Evolutionary conservation across 2,888 invertebrate species (phyloP).

Genomic region (Tenthredo scrophulariae): DNA sequence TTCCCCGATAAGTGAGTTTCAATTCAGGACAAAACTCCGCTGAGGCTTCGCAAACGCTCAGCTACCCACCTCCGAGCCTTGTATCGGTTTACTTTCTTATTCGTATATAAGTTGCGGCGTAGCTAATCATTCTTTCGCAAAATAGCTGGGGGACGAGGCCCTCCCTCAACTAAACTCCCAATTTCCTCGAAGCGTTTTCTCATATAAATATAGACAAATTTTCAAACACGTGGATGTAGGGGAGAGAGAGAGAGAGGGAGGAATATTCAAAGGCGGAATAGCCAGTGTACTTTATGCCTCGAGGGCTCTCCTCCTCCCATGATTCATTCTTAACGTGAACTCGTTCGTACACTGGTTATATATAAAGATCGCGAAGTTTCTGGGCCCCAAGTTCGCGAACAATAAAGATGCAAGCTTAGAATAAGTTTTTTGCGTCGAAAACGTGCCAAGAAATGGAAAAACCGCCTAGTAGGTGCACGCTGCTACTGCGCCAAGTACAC

Average conservation of each 20-base stretch:
- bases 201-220: background rate
- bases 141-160: too few relatives aligned
- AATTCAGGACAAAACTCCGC: constrained; percentile 29
- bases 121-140: too few relatives aligned
- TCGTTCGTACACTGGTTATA: constrained; percentile 29
- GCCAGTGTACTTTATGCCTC: background rate
- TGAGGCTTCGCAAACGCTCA: background rate
- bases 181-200: background rate
- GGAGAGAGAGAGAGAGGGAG: background rate
- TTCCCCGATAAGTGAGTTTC: constrained; percentile 43
- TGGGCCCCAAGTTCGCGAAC: constrained; percentile 24
- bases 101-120: too few relatives aligned
- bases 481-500: constrained; percentile 29
- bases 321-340: constrained; percentile 38
- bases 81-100: background rate
- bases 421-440: constrained; percentile 36
- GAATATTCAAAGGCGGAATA: background rate
- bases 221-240: background rate
- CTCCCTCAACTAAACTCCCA: too few relatives aligned
- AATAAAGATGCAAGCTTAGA: constrained; percentile 52
- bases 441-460: constrained; percentile 51
- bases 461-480: background rate
- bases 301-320: background rate
- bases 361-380: constrained; percentile 35
- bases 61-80: too few relatives aligned